Conservation (phyloP, 2,797 vertebrate species). For the Sebastes miniatus region DNA sequence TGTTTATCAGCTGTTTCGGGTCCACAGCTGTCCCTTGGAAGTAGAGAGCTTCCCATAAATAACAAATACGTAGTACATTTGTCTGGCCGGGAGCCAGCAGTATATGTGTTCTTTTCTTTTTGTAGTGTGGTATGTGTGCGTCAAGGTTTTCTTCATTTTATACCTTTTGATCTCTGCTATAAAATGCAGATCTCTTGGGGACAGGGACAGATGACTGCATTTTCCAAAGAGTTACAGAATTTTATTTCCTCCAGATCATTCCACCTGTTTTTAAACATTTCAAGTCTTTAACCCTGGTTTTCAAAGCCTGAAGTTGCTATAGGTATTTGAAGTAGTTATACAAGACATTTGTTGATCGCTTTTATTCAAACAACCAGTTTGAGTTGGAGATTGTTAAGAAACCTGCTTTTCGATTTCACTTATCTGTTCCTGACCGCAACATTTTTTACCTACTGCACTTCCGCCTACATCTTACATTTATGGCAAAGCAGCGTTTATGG, state of each 20-base stretch:
- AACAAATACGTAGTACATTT: constrained; percentile 79
- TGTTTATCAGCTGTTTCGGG: constrained; percentile 86
- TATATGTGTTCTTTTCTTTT: constrained; percentile 51
- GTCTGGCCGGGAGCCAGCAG: constrained; percentile 77
- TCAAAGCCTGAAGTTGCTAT: not conserved
- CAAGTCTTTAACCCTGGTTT: not conserved
- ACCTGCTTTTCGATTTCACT: not conserved
- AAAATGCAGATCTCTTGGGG: constrained; percentile 70
- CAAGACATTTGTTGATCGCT: not conserved
- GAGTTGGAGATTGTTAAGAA: not conserved
- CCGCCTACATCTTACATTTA: too few relatives aligned
- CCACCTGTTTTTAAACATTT: constrained; percentile 53
- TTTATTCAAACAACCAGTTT: not conserved
- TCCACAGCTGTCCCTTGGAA: constrained; percentile 84
- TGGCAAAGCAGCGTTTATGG: not conserved
- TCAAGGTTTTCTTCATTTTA: constrained; percentile 68
- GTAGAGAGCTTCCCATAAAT: constrained; percentile 76
- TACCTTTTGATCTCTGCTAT: constrained; percentile 81
- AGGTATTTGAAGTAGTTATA: constrained; percentile 3
- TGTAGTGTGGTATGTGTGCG: constrained; percentile 52
- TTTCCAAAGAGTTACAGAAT: constrained; percentile 21
- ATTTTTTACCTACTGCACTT: not conserved
- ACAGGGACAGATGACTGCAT: constrained; percentile 70
- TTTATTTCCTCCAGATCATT: constrained; percentile 33
- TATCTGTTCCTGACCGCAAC: not conserved